Conservation (phyloP, 35 echinoderm and acorn worm genomes). For the Eucidaris tribuloides region DNA sequence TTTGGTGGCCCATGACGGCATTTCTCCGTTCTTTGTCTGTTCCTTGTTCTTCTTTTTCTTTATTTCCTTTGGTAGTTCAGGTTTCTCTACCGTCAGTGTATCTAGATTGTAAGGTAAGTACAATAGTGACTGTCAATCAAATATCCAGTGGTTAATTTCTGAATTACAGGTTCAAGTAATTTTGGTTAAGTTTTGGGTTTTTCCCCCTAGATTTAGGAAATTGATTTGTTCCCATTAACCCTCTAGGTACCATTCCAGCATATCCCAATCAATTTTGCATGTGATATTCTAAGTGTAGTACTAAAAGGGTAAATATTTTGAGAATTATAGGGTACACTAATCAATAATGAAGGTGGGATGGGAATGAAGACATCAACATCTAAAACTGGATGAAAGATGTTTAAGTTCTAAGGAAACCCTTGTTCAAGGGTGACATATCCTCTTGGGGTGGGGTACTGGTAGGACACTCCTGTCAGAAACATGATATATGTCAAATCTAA, state of each 20-base stretch:
- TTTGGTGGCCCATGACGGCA: conserved; percentile 92
- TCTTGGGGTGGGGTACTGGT: no score
- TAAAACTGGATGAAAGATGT: no score
- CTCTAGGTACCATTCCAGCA: not conserved
- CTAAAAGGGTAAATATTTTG: no score
- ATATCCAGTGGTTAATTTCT: not conserved
- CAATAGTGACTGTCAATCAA: not conserved
- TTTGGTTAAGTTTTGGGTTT: not conserved
- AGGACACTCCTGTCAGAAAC: no score
- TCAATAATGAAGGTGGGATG: no score
- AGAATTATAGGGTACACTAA: no score
- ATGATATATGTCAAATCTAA: no score
- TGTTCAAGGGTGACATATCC: no score
- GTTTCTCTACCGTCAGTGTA: conserved; percentile 80
- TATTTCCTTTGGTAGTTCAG: conserved; percentile 58
- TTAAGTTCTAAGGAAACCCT: no score
- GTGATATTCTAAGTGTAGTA: no score
- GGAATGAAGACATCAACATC: no score
- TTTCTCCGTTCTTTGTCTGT: conserved; percentile 81
- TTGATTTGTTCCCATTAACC: not conserved
- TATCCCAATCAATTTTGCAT: not conserved
- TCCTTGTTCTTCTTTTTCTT: conserved; percentile 85
- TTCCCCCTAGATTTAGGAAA: not conserved
- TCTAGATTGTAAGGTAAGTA: conserved; percentile 22
- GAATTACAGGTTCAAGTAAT: not conserved